These are phyloP conservation scores for Platysternon megacephalum DNA, from an alignment of 2,113 vertebrate genomes.

Conservation along the genomic window DNA sequence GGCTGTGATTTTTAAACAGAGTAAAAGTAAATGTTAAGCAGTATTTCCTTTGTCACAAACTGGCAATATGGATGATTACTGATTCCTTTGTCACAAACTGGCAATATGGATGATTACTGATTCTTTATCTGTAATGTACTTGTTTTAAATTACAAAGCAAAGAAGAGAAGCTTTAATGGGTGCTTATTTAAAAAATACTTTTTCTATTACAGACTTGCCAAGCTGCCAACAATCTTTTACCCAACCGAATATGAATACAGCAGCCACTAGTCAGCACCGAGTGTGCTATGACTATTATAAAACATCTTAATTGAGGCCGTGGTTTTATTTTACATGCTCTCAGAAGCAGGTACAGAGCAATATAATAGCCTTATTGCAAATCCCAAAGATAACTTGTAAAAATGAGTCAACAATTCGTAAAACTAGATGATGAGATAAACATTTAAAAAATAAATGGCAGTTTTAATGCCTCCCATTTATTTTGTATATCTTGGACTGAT, in stretches of 20 bases:
- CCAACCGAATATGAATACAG: background rate
- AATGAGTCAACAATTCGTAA: background rate
- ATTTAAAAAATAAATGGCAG: slow-evolving; percentile 3
- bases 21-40: slow-evolving; percentile 59
- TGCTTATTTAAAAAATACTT: background rate
- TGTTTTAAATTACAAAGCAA: slow-evolving; percentile 1
- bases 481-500: background rate
- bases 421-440: background rate
- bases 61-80: slow-evolving; percentile 23
- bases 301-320: background rate
- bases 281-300: background rate
- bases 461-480: background rate
- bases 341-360: background rate
- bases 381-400: background rate
- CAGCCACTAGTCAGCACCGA: background rate
- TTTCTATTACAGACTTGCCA: background rate
- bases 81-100: slow-evolving; percentile 19
- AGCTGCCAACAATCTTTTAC: slow-evolving; percentile 25
- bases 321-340: background rate
- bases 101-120: slow-evolving; percentile 23
- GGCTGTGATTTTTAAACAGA: slow-evolving; percentile 18
- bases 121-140: background rate
- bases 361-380: background rate
- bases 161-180: background rate
- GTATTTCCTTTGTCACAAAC: slow-evolving; percentile 42